phyloP scores from a whole-genome alignment of 2,888 invertebrate species.

The Trichacis sp. region DNA sequence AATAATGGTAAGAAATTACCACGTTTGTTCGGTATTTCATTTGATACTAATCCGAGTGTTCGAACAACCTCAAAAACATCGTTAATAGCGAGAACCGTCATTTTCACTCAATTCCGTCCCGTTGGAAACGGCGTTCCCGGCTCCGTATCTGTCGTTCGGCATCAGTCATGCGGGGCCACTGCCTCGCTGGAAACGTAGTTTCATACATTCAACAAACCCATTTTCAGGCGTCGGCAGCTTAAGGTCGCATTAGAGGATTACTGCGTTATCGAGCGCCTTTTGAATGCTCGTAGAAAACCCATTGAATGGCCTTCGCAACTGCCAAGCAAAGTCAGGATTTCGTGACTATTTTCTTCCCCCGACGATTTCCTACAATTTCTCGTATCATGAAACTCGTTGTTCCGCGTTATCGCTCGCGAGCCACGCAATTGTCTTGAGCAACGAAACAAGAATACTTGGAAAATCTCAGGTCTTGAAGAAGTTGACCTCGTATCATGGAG shows the following conservation, averaged over 20 bases:
- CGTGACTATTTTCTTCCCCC: background rate
- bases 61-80: too few relatives aligned
- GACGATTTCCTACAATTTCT: background rate
- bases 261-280: constrained; percentile 8
- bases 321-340: constrained; percentile 4
- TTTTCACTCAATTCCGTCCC: background rate
- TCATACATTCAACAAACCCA: constrained; percentile 7
- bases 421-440: too few relatives aligned
- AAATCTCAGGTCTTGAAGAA: too few relatives aligned
- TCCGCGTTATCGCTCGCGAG: too few relatives aligned
- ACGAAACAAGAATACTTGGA: too few relatives aligned
- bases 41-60: too few relatives aligned
- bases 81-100: background rate
- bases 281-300: constrained; percentile 5
- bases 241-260: constrained; percentile 9
- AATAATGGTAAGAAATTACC: too few relatives aligned
- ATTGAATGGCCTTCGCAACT: constrained; percentile 2
- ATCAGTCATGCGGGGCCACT: background rate
- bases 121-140: background rate
- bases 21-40: too few relatives aligned
- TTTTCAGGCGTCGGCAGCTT: constrained; percentile 8
- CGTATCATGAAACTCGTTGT: too few relatives aligned
- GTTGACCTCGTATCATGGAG: too few relatives aligned
- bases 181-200: background rate
- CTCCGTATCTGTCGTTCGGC: background rate